Conservation (phyloP, 2,888 invertebrate genomes). For the Cremastinae sp. region DNA sequence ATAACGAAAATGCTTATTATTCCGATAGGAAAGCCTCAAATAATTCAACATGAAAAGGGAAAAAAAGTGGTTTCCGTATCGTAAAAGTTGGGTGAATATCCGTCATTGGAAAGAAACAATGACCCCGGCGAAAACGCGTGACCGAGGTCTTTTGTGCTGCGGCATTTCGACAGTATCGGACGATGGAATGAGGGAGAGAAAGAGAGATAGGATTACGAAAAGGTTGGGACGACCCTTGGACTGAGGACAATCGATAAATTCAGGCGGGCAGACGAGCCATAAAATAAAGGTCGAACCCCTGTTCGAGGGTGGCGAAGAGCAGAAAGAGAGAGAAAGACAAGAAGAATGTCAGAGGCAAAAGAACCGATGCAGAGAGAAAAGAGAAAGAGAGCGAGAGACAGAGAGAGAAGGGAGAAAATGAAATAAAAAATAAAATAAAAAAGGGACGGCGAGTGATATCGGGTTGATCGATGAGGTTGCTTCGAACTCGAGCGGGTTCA, state of each 20-base stretch:
- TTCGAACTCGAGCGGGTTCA: constrained; percentile 43
- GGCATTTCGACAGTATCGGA: constrained; percentile 34
- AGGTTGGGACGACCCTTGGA: constrained; percentile 34
- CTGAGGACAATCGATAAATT: constrained; percentile 53
- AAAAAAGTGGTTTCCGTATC: neutral
- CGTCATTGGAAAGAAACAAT: constrained; percentile 41
- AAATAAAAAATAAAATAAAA: constrained; percentile 14
- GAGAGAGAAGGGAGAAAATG: constrained; percentile 14
- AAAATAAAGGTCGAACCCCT: constrained; percentile 55
- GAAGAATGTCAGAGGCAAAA: constrained; percentile 4
- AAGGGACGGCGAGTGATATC: constrained; percentile 51
- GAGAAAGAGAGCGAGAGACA: constrained; percentile 7
- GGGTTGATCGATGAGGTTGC: constrained; percentile 56
- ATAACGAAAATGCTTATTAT: too few relatives aligned
- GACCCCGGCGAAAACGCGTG: constrained; percentile 36
- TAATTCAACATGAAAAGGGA: neutral
- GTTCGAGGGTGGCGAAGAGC: constrained; percentile 43
- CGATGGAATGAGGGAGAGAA: constrained; percentile 47
- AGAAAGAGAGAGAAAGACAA: constrained; percentile 23
- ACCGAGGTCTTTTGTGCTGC: constrained; percentile 38
- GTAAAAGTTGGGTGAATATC: constrained; percentile 28
- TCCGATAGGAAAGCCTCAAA: neutral
- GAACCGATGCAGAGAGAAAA: constrained; percentile 27
- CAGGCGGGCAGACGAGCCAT: constrained; percentile 54
- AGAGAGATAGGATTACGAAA: constrained; percentile 47